These are phyloP conservation scores for Drosophila diplacantha DNA, from an alignment of 2,888 invertebrate genomes.

Conservation along the genomic window DNA sequence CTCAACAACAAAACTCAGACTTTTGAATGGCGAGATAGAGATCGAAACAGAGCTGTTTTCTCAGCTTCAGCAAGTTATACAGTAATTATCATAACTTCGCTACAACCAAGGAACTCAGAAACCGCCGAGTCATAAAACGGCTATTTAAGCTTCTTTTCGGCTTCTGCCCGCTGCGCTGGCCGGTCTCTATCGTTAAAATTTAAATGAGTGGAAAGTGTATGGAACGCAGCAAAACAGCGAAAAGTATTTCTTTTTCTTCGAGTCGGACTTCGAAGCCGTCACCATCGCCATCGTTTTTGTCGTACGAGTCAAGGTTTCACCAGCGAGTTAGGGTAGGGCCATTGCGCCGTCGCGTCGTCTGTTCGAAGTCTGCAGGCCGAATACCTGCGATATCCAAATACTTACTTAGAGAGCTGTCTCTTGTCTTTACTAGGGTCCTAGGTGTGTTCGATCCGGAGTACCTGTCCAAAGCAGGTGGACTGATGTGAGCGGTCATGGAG, in stretches of 20 bases:
- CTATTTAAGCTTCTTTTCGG: conserved; percentile 40
- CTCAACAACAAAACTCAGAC: conserved; percentile 53
- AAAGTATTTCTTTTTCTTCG: conserved; percentile 34
- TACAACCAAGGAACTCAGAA: conserved; percentile 37
- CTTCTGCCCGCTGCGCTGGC: conserved; percentile 12
- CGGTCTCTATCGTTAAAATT: conserved; percentile 59
- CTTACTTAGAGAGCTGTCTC: conserved; percentile 31
- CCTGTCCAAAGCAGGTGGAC: conserved; percentile 3
- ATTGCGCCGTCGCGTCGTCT: neutral
- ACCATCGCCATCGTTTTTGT: neutral
- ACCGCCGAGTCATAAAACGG: conserved; percentile 41
- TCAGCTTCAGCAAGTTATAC: conserved; percentile 59
- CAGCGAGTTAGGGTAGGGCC: conserved; percentile 20
- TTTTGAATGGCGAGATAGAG: conserved; percentile 50
- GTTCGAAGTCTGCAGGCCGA: conserved; percentile 12
- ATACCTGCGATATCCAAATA: conserved; percentile 61
- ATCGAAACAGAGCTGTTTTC: conserved; percentile 52
- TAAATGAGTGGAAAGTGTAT: conserved; percentile 72
- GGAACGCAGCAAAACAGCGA: conserved; percentile 28
- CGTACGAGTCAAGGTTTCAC: conserved; percentile 28
- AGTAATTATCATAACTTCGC: conserved; percentile 68
- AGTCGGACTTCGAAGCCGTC: conserved; percentile 9
- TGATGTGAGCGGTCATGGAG: conserved; percentile 41
- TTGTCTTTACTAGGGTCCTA: conserved; percentile 45
- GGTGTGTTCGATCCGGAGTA: conserved; percentile 34